Evolutionary conservation across 2,888 invertebrate genomes (phyloP).

Genomic region (Atrina japonica): DNA sequence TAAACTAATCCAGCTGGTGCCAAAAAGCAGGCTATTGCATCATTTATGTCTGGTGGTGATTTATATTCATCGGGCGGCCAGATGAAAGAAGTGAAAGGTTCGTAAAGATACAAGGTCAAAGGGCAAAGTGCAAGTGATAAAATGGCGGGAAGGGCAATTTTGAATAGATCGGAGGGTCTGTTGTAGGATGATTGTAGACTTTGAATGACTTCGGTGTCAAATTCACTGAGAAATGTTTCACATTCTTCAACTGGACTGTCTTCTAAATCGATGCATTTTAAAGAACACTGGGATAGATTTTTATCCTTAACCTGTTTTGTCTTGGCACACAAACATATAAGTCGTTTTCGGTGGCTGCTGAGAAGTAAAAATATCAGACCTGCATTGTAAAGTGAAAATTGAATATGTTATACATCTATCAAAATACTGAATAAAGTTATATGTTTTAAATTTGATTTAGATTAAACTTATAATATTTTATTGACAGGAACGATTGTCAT

Average conservation of each 20-base stretch:
- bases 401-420: too few relatives aligned
- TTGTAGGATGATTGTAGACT: constrained; percentile 57
- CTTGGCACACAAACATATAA: not conserved
- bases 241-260: constrained; percentile 10
- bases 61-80: constrained; percentile 57
- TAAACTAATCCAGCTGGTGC: constrained; percentile 73
- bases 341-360: constrained; percentile 34
- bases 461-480: too few relatives aligned
- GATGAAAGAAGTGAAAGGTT: constrained; percentile 58
- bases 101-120: constrained; percentile 65
- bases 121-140: constrained; percentile 69
- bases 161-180: constrained; percentile 56
- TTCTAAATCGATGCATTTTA: not conserved
- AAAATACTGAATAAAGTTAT: too few relatives aligned
- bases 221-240: constrained; percentile 54
- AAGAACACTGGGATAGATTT: not conserved
- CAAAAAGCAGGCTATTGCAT: constrained; percentile 73
- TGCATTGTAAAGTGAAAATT: constrained; percentile 26
- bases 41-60: constrained; percentile 66
- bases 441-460: too few relatives aligned
- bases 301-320: not conserved
- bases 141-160: constrained; percentile 66
- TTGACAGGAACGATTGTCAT: too few relatives aligned
- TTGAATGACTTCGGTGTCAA: constrained; percentile 65
- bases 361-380: constrained; percentile 43